Evolutionary conservation across 1,140 invertebrate species (phyloP).

Genomic region (Bombus vancouverensis): DNA sequence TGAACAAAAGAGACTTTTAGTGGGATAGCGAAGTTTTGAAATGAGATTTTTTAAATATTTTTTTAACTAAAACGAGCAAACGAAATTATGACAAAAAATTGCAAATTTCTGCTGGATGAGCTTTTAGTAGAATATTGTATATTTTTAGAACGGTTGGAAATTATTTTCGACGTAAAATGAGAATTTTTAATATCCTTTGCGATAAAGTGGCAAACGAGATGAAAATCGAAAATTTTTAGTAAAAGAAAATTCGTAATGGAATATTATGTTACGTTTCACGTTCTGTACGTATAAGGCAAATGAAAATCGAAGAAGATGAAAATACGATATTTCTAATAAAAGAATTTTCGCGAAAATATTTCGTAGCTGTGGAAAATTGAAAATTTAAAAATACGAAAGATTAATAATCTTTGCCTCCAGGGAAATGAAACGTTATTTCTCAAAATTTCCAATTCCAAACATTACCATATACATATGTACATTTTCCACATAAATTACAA

Average conservation of each 20-base stretch:
- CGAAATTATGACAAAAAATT: neutral
- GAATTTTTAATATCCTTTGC: slow-evolving; percentile 7
- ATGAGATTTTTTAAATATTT: neutral
- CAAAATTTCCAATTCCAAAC: too few relatives aligned
- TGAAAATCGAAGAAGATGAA: too few relatives aligned
- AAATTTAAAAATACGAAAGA: too few relatives aligned
- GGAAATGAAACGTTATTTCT: too few relatives aligned
- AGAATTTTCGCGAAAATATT: too few relatives aligned
- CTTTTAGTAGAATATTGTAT: neutral
- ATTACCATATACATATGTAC: too few relatives aligned
- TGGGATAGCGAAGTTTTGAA: neutral
- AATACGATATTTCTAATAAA: too few relatives aligned
- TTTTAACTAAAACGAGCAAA: neutral
- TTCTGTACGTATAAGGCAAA: too few relatives aligned
- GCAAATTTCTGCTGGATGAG: neutral
- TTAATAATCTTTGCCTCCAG: too few relatives aligned
- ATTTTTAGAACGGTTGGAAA: neutral
- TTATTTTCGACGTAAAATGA: neutral
- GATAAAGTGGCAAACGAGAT: neutral
- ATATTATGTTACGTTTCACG: neutral
- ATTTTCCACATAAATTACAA: too few relatives aligned
- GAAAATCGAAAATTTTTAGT: neutral
- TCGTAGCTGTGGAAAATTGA: too few relatives aligned
- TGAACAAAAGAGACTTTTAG: neutral
- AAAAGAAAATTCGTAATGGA: neutral